A percentile compares a stretch with the other conserved stretches of the same genome.
Evolutionary conservation across 2,797 vertebrate species (phyloP).

Genomic region (Pogoniulus pusillus): DNA sequence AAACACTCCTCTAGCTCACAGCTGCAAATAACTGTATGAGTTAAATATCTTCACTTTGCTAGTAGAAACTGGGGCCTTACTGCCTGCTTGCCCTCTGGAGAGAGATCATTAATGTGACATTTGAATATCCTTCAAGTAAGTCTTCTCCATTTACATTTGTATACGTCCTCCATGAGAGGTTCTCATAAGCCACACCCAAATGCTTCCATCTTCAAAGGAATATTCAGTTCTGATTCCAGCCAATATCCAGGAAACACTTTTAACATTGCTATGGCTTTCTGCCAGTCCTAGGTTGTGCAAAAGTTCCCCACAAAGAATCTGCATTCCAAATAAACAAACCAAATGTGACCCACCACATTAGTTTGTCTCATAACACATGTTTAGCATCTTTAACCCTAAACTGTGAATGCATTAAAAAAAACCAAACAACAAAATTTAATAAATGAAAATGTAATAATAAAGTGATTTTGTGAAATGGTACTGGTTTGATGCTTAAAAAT

Average conservation of each 20-base stretch:
- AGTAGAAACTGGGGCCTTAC: neutral
- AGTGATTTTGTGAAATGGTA: neutral
- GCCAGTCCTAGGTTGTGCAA: neutral
- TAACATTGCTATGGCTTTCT: neutral
- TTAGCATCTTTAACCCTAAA: neutral
- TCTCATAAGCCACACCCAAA: neutral
- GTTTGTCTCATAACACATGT: neutral
- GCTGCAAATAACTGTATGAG: neutral
- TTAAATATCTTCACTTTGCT: neutral
- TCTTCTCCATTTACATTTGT: neutral
- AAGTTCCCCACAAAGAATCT: neutral
- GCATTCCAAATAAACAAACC: neutral
- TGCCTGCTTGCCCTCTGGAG: neutral
- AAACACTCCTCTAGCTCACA: neutral
- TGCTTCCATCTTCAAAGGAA: neutral
- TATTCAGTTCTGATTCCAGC: neutral
- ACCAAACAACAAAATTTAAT: neutral
- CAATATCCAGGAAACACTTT: neutral
- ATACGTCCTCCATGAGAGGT: neutral
- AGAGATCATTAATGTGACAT: neutral
- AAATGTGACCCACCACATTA: rapidly evolving
- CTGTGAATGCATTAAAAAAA: neutral
- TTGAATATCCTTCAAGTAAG: neutral
- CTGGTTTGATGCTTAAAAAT: neutral
- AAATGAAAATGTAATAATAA: neutral